These are phyloP conservation scores for Teleiodes luculella DNA, from an alignment of 2,888 invertebrate species.

Conservation along the genomic window DNA sequence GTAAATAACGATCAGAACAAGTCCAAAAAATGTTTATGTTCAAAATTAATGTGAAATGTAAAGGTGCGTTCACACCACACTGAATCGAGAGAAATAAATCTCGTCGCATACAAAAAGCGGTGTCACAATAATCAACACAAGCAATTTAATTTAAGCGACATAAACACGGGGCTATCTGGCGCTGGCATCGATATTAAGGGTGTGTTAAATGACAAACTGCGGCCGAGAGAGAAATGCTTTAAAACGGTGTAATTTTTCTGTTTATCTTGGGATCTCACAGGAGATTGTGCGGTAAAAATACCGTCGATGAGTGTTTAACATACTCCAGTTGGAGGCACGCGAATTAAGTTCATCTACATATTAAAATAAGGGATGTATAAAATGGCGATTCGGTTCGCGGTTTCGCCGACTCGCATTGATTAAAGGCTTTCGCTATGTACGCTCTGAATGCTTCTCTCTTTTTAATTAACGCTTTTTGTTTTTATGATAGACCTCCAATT, in stretches of 20 bases:
- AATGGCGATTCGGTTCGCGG: conserved; percentile 42
- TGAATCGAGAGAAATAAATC: conserved; percentile 54
- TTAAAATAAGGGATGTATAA: conserved; percentile 39
- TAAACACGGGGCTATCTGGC: conserved; percentile 71
- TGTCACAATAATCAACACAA: conserved; percentile 70
- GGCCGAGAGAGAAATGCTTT: conserved; percentile 63
- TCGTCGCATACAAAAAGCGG: conserved; percentile 57
- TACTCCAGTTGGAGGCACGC: conserved; percentile 38
- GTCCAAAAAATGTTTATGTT: conserved; percentile 28
- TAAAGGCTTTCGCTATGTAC: conserved; percentile 47
- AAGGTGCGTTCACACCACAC: conserved; percentile 22
- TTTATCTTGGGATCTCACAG: conserved; percentile 60
- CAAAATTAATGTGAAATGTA: conserved; percentile 21
- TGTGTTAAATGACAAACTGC: conserved; percentile 74
- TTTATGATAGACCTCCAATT: conserved; percentile 8
- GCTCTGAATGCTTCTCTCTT: conserved; percentile 42
- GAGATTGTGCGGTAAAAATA: conserved; percentile 60
- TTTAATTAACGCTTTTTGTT: conserved; percentile 41
- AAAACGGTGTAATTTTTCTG: conserved; percentile 66
- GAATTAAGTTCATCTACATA: conserved; percentile 53
- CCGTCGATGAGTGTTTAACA: conserved; percentile 53
- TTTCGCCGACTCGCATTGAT: conserved; percentile 46
- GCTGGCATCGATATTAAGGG: conserved; percentile 72
- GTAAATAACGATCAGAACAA: conserved; percentile 37
- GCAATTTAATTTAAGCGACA: conserved; percentile 74